Conservation (phyloP, 2,888 invertebrate genomes). For the Catocala nupta region DNA sequence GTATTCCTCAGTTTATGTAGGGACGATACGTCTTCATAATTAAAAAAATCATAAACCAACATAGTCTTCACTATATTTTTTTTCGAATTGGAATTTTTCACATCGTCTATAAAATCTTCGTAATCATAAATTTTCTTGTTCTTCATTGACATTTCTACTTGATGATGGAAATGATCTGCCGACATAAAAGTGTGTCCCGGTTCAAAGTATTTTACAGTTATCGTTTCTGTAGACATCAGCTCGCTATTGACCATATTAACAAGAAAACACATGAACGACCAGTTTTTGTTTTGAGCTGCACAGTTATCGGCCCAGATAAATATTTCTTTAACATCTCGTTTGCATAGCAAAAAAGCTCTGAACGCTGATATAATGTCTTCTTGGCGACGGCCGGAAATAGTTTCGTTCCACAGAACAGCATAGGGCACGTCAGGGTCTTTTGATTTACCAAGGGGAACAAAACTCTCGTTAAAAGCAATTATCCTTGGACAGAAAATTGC, state of each 20-base stretch:
- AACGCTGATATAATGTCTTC: constrained; percentile 26
- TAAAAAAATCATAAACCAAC: too few relatives aligned
- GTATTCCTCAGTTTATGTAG: too few relatives aligned
- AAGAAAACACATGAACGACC: constrained; percentile 24
- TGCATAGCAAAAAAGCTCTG: constrained; percentile 20
- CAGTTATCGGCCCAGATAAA: constrained; percentile 30
- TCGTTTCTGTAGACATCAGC: constrained; percentile 9
- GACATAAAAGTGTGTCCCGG: constrained; percentile 26
- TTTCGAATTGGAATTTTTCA: too few relatives aligned
- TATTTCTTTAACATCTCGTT: constrained; percentile 23
- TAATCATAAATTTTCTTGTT: constrained; percentile 3
- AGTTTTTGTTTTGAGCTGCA: constrained; percentile 33
- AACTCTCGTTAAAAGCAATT: constrained; percentile 11
- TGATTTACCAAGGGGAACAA: constrained; percentile 4
- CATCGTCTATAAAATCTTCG: neutral
- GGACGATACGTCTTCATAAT: too few relatives aligned
- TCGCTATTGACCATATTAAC: constrained; percentile 25
- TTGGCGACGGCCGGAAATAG: constrained; percentile 2
- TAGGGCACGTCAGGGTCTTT: neutral
- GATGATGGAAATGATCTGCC: too few relatives aligned
- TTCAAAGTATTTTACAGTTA: constrained; percentile 25
- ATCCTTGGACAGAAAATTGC: neutral
- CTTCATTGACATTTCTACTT: constrained; percentile 10
- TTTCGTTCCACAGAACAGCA: constrained; percentile 7
- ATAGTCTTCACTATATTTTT: too few relatives aligned